These are phyloP conservation scores for Andrena chrysosceles DNA, from an alignment of 2,888 invertebrate genomes.

Conservation along the genomic window DNA sequence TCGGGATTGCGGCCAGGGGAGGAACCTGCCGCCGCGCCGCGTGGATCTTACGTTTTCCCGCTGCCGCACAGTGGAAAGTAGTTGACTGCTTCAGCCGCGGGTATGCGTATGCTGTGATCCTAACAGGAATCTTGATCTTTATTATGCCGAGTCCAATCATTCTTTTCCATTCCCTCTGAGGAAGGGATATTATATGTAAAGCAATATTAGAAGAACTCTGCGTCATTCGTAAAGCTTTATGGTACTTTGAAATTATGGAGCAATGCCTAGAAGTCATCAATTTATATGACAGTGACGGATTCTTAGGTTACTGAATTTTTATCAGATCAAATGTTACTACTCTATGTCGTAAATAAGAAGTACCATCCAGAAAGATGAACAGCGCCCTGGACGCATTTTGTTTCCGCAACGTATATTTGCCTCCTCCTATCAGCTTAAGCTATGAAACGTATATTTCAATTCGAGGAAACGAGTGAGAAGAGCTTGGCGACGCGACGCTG, in stretches of 20 bases:
- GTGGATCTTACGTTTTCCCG: slow-evolving; percentile 45
- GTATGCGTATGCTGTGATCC: neutral
- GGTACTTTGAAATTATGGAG: neutral
- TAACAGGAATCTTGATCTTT: neutral
- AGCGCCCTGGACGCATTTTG: neutral
- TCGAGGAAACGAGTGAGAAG: slow-evolving; percentile 23
- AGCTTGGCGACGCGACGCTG: slow-evolving; percentile 28
- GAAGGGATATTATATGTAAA: neutral
- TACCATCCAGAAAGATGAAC: neutral
- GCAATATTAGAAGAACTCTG: neutral
- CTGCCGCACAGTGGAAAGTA: slow-evolving; percentile 22
- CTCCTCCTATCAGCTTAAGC: neutral
- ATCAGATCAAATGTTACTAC: neutral
- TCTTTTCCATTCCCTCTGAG: neutral
- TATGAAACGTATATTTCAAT: slow-evolving; percentile 35
- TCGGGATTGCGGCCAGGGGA: slow-evolving; percentile 64
- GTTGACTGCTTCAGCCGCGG: slow-evolving; percentile 12
- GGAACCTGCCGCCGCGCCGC: slow-evolving; percentile 53
- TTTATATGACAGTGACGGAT: neutral
- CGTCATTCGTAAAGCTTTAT: neutral
- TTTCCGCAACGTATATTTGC: neutral
- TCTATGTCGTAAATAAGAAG: neutral
- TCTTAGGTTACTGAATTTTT: no score
- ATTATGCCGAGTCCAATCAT: no score
- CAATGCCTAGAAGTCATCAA: neutral